phyloP scores from a whole-genome alignment of 1,140 invertebrate species.

The Cherax quadricarinatus region DNA sequence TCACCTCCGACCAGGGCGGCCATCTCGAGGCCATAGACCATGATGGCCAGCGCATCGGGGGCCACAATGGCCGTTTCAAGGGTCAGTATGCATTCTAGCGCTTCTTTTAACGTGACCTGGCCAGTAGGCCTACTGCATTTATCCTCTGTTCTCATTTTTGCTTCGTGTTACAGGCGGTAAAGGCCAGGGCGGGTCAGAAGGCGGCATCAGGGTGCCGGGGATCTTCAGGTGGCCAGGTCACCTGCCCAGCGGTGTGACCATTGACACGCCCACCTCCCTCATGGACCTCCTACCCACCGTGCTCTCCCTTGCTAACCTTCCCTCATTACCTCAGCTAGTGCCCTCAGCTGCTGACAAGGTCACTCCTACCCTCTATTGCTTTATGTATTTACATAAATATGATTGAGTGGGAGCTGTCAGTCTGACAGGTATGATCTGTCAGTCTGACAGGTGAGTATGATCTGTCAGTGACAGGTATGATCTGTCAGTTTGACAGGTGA shows the following conservation, averaged over 20 bases:
- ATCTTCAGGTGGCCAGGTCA: conserved; percentile 75
- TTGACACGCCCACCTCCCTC: conserved; percentile 75
- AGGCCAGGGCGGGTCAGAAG: conserved; percentile 77
- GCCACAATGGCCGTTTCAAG: conserved; percentile 76
- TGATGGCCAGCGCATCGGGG: conserved; percentile 77
- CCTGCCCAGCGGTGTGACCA: conserved; percentile 73
- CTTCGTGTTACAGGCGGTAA: conserved; percentile 76
- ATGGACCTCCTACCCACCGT: conserved; percentile 78
- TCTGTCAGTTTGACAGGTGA: too few relatives aligned
- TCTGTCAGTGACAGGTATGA: too few relatives aligned
- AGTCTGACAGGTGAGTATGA: too few relatives aligned
- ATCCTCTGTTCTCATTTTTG: too few relatives aligned
- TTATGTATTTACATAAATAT: background rate
- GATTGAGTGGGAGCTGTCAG: too few relatives aligned
- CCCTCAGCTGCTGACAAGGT: conserved; percentile 14
- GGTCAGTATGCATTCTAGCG: background rate
- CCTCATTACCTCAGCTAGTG: conserved; percentile 2
- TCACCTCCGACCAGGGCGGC: conserved; percentile 76
- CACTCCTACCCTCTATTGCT: background rate
- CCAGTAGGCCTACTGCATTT: too few relatives aligned
- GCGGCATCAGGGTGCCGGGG: conserved; percentile 78
- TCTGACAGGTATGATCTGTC: too few relatives aligned
- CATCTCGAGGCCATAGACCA: conserved; percentile 76
- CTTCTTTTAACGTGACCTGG: background rate
- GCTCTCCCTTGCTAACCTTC: conserved; percentile 44